Conservation (phyloP, 2,888 invertebrate species). For the Carterocephalus palaemon region DNA sequence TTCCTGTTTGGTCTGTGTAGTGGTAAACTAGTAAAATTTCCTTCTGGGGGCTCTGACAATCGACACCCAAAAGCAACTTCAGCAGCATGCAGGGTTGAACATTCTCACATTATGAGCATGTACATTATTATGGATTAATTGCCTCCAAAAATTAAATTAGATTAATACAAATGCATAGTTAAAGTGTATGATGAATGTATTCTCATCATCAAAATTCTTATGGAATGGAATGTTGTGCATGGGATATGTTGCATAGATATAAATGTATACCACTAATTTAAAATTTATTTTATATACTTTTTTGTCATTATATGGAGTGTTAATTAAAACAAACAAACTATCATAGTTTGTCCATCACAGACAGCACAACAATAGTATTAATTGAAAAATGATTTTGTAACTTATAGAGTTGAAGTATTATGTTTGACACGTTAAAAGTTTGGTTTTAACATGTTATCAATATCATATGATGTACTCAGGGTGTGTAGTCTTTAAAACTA, state of each 20-base stretch:
- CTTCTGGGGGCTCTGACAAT: conserved; percentile 9
- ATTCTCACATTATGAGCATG: conserved; percentile 55
- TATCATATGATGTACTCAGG: conserved; percentile 23
- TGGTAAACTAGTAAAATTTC: neutral
- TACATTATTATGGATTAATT: conserved; percentile 57
- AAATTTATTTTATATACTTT: conserved; percentile 41
- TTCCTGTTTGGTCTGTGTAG: neutral
- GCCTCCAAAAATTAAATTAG: conserved; percentile 70
- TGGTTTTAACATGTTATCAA: conserved; percentile 17
- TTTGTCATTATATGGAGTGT: conserved; percentile 26
- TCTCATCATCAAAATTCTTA: conserved; percentile 56
- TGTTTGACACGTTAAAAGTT: conserved; percentile 31
- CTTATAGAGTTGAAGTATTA: conserved; percentile 36
- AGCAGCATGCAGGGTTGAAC: conserved; percentile 52
- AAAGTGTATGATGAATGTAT: conserved; percentile 61
- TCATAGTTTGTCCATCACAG: conserved; percentile 32
- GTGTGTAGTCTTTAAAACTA: conserved; percentile 25
- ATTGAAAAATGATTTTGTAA: conserved; percentile 31
- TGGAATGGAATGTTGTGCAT: conserved; percentile 54
- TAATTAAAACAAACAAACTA: conserved; percentile 22
- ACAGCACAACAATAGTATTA: conserved; percentile 31
- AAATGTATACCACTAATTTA: conserved; percentile 63
- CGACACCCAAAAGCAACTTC: conserved; percentile 28
- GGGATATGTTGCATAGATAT: conserved; percentile 39
- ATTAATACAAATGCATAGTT: conserved; percentile 60